These are phyloP conservation scores for Azemiops feae DNA, from an alignment of 2,113 vertebrate genomes.

Conservation along the genomic window DNA sequence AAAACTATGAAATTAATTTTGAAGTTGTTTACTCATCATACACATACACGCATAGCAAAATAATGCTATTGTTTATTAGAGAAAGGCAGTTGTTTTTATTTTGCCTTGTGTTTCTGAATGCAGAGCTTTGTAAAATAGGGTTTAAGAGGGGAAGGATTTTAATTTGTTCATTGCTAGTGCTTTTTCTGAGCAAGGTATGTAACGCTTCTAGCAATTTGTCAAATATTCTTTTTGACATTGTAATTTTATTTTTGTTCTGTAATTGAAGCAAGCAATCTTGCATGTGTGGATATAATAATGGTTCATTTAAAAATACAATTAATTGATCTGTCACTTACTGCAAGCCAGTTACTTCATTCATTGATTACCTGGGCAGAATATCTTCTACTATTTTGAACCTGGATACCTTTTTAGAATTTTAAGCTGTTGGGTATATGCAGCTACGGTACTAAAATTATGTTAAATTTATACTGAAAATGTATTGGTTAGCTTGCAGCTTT, in stretches of 20 bases:
- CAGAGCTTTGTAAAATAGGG: background rate
- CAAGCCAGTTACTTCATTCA: background rate
- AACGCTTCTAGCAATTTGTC: background rate
- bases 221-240: background rate
- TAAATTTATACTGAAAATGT: background rate
- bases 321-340: background rate
- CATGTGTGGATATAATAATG: background rate
- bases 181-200: background rate
- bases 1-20: background rate
- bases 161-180: background rate
- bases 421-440: background rate
- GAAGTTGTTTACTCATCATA: background rate
- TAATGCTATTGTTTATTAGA: background rate
- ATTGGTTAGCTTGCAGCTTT: background rate
- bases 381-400: background rate
- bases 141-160: background rate
- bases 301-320: background rate
- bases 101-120: background rate
- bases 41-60: background rate
- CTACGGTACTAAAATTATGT: background rate
- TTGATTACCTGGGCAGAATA: background rate
- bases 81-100: conserved; percentile 29
- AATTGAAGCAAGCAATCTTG: background rate
- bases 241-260: background rate
- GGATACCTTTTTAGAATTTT: background rate